Evolutionary conservation across 2,888 invertebrate species (phyloP).

Genomic region (Pseudococcus longispinus): DNA sequence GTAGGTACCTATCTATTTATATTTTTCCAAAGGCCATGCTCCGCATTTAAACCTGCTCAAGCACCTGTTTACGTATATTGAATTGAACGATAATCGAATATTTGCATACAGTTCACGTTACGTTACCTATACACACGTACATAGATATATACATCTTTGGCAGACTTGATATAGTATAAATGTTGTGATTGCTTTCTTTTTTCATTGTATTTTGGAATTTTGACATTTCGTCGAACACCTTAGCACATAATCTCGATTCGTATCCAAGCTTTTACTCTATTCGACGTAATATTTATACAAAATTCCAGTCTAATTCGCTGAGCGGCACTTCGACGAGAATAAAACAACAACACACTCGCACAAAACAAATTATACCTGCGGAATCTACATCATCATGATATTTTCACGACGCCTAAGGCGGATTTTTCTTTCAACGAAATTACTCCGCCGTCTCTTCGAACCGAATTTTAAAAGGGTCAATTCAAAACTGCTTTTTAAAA

Average conservation of each 20-base stretch:
- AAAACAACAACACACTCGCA: background rate
- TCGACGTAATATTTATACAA: background rate
- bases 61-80: slow-evolving; percentile 23
- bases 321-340: too few relatives aligned
- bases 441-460: background rate
- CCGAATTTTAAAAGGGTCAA: background rate
- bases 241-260: background rate
- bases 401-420: background rate
- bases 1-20: background rate
- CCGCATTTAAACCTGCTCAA: background rate
- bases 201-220: background rate
- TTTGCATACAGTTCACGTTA: slow-evolving; percentile 22
- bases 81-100: slow-evolving; percentile 19
- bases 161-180: background rate
- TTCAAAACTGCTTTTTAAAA: background rate
- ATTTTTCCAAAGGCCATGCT: background rate
- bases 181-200: background rate
- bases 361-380: background rate
- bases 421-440: background rate
- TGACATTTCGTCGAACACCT: background rate
- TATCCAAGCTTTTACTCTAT: background rate
- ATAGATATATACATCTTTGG: background rate
- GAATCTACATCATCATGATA: background rate
- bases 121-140: background rate
- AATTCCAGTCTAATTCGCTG: too few relatives aligned